These are phyloP conservation scores for Polyommatus iphigenia DNA, from an alignment of 2,888 invertebrate genomes.

Conservation along the genomic window DNA sequence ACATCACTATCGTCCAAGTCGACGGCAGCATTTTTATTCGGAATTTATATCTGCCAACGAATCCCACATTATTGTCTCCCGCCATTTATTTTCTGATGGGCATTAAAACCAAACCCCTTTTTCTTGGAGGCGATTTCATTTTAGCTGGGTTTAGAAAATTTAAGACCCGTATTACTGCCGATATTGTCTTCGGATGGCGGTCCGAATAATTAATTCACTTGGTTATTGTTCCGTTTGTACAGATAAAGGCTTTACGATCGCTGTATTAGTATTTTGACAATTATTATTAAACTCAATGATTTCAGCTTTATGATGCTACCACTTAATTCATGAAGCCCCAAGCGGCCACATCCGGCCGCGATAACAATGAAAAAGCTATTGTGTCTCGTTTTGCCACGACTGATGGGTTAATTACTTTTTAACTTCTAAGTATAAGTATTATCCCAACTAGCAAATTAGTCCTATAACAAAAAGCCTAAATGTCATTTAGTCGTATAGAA, in stretches of 20 bases:
- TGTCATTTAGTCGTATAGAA: no score
- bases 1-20: slow-evolving; percentile 54
- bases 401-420: no score
- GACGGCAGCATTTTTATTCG: slow-evolving; percentile 71
- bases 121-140: slow-evolving; percentile 76
- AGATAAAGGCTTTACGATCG: slow-evolving; percentile 45
- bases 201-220: slow-evolving; percentile 76
- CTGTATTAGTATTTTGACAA: background rate
- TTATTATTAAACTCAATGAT: slow-evolving; percentile 6
- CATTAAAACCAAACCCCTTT: slow-evolving; percentile 79
- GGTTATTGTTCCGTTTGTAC: slow-evolving; percentile 67
- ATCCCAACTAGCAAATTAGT: no score
- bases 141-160: slow-evolving; percentile 79
- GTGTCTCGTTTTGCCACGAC: no score
- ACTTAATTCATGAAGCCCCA: no score
- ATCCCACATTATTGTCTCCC: slow-evolving; percentile 79
- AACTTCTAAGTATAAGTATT: no score
- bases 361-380: no score
- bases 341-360: no score
- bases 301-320: background rate
- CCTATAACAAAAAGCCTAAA: no score
- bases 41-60: slow-evolving; percentile 76
- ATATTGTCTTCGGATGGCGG: slow-evolving; percentile 57
- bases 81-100: slow-evolving; percentile 78
- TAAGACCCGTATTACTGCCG: slow-evolving; percentile 68